Evolutionary conservation across 2,113 vertebrate species (phyloP).

Genomic region (Xenus cinereus): DNA sequence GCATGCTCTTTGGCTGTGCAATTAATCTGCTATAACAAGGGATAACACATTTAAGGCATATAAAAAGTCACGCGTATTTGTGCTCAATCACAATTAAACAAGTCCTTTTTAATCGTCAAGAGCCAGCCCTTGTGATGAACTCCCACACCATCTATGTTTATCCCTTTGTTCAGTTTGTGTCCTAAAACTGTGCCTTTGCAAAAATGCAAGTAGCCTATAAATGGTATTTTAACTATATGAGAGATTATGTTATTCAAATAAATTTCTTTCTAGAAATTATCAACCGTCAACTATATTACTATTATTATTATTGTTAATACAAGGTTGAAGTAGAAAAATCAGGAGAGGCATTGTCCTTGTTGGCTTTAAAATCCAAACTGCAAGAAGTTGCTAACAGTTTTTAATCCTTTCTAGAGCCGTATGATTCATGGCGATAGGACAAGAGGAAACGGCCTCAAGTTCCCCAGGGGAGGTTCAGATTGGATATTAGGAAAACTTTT

Average conservation of each 20-base stretch:
- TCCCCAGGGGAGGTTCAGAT: too few species aligned
- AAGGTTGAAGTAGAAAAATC: not conserved
- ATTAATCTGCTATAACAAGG: not conserved
- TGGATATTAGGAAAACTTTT: too few species aligned
- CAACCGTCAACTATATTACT: not conserved
- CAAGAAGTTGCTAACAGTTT: not conserved
- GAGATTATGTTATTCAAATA: not conserved
- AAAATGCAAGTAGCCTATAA: not conserved
- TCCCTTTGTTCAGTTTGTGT: not conserved
- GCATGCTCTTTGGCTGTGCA: not conserved
- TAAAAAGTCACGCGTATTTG: not conserved
- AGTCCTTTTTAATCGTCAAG: not conserved
- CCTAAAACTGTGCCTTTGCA: not conserved
- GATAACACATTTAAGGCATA: not conserved
- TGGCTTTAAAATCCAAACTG: not conserved
- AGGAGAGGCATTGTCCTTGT: not conserved
- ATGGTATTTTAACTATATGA: not conserved
- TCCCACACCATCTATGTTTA: not conserved
- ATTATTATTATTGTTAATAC: not conserved
- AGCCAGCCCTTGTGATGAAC: not conserved
- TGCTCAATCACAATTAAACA: not conserved
- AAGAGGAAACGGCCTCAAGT: too few species aligned
- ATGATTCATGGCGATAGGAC: not conserved
- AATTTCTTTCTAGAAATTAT: not conserved
- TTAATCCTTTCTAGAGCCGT: not conserved